phyloP scores from a whole-genome alignment of 2,113 vertebrate species.

The Atherinomorus stipes region DNA sequence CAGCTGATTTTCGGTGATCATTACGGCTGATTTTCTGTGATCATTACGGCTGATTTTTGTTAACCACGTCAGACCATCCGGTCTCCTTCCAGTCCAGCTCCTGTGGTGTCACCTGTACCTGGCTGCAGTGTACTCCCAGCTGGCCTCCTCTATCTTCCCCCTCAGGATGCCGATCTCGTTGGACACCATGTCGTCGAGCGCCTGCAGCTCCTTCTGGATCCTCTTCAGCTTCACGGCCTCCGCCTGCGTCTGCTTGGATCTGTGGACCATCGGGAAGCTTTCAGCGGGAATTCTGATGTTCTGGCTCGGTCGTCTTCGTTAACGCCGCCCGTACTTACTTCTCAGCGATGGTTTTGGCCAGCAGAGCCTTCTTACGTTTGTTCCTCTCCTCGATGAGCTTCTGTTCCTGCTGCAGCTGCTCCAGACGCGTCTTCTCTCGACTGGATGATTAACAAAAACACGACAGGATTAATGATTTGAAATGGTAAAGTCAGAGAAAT shows the following conservation, averaged over 20 bases:
- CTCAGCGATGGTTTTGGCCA: constrained; percentile 93
- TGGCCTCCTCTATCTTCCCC: constrained; percentile 91
- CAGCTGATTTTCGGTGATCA: no score
- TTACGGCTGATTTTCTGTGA: no score
- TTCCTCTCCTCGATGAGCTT: constrained; percentile 94
- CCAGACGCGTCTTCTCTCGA: constrained; percentile 89
- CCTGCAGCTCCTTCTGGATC: constrained; percentile 94
- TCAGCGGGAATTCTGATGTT: no score
- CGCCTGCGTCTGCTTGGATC: constrained; percentile 94
- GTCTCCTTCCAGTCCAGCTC: no score
- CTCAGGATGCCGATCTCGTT: constrained; percentile 93
- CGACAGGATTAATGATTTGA: no score
- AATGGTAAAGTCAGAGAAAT: no score
- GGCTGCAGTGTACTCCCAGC: constrained; percentile 90
- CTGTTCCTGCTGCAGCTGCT: constrained; percentile 92
- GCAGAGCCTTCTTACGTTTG: constrained; percentile 93
- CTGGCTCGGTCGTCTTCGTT: not conserved
- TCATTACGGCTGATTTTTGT: no score
- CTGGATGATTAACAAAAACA: constrained; percentile 67
- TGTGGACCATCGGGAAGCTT: constrained; percentile 40
- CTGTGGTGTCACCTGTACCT: constrained; percentile 75
- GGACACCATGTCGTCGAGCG: constrained; percentile 94
- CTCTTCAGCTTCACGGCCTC: constrained; percentile 92
- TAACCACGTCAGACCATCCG: no score
- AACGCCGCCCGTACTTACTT: constrained; percentile 82